A percentile compares a stretch with the other conserved stretches of the same genome.
These are phyloP conservation scores for Plebejus argus DNA, from an alignment of 2,888 invertebrate species.

Conservation along the genomic window DNA sequence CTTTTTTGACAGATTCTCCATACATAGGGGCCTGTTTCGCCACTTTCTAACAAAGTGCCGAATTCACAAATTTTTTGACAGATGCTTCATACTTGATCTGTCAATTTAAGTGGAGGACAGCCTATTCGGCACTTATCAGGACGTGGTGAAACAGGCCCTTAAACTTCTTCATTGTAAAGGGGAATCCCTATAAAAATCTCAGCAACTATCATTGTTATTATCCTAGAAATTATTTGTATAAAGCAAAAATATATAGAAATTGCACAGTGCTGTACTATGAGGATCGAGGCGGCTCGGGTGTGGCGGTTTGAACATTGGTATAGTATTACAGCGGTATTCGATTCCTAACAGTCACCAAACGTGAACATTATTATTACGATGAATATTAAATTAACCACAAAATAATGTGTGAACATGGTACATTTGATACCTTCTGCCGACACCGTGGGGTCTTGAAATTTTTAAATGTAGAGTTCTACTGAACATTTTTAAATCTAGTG, in stretches of 20 bases:
- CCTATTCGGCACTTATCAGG: too few species aligned
- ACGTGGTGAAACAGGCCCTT: too few species aligned
- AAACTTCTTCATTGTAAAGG: too few species aligned
- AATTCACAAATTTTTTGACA: too few species aligned
- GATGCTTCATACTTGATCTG: too few species aligned
- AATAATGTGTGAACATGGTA: neutral
- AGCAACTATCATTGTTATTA: neutral
- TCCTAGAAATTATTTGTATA: neutral
- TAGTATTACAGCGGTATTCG: slow-evolving; percentile 17
- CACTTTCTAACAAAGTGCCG: too few species aligned
- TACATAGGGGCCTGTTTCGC: too few species aligned
- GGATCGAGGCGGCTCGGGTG: slow-evolving; percentile 5
- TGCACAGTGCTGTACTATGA: neutral
- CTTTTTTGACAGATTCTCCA: too few species aligned
- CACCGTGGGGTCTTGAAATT: neutral
- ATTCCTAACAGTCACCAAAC: slow-evolving; percentile 18
- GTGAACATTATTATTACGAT: slow-evolving; percentile 21
- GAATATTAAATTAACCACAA: slow-evolving; percentile 21
- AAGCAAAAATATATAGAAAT: neutral
- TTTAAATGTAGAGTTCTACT: too few species aligned
- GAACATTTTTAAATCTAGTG: too few species aligned
- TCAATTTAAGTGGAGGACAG: too few species aligned
- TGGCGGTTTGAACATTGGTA: slow-evolving; percentile 14
- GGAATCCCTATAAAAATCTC: neutral
- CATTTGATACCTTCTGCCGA: neutral